These are phyloP conservation scores for Toxotes lorentzi DNA, from an alignment of 2,797 vertebrate genomes.

Conservation along the genomic window DNA sequence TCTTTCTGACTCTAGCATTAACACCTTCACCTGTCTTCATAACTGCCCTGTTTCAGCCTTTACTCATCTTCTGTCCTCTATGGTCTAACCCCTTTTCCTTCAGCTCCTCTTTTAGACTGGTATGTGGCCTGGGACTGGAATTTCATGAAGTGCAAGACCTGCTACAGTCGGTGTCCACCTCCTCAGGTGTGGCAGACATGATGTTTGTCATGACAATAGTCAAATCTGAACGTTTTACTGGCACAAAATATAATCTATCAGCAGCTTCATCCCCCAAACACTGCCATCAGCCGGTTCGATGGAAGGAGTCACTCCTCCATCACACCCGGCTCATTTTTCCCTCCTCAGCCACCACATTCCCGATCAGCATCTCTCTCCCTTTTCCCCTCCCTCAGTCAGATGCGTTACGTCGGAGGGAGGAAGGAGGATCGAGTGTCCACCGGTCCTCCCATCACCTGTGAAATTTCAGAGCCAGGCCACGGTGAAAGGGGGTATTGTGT, in stretches of 20 bases:
- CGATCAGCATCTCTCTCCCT: conserved; percentile 50
- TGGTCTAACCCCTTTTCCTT: not conserved
- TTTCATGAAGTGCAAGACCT: conserved; percentile 1
- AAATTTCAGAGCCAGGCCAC: conserved; percentile 92
- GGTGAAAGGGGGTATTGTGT: conserved; percentile 97
- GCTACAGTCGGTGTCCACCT: not conserved
- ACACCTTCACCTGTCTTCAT: conserved; percentile 8
- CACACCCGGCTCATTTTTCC: conserved; percentile 10
- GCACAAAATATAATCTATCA: conserved; percentile 3
- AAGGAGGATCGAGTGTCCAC: conserved; percentile 87
- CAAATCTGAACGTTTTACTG: not conserved
- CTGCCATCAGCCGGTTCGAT: not conserved
- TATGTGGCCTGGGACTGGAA: not conserved
- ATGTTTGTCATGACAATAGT: not conserved
- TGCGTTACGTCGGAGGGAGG: conserved; percentile 70
- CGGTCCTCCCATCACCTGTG: conserved; percentile 95
- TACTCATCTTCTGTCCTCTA: not conserved
- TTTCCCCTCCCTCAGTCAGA: conserved; percentile 34
- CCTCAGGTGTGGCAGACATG: not conserved
- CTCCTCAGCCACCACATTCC: conserved; percentile 36
- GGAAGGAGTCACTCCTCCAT: conserved; percentile 26
- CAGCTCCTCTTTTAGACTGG: not conserved
- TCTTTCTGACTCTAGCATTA: conserved; percentile 18
- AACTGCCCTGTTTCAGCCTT: not conserved
- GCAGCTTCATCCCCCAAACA: not conserved